phyloP scores from a whole-genome alignment of 2,888 invertebrate species.

The Iphiclides podalirius region DNA sequence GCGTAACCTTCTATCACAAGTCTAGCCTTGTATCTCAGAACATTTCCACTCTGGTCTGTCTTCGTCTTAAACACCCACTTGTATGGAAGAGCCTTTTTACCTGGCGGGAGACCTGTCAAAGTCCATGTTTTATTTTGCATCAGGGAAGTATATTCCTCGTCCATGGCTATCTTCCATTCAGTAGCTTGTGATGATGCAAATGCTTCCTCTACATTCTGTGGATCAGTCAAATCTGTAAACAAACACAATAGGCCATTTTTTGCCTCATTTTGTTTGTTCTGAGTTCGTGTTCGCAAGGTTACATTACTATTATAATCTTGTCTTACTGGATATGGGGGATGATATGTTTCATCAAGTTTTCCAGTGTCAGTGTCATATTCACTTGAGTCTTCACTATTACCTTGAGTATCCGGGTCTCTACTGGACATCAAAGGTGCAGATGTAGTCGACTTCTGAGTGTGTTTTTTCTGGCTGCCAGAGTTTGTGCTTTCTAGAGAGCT shows the following conservation, averaged over 20 bases:
- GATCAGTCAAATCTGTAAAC: neutral
- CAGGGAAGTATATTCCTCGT: conserved; percentile 26
- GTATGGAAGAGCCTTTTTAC: conserved; percentile 25
- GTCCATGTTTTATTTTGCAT: conserved; percentile 28
- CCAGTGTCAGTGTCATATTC: neutral
- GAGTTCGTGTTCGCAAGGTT: neutral
- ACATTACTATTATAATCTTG: neutral
- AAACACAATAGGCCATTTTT: neutral
- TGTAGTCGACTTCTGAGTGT: neutral
- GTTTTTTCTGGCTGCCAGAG: neutral
- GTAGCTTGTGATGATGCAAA: neutral
- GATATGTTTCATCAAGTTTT: neutral
- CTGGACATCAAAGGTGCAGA: neutral
- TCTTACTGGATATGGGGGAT: neutral
- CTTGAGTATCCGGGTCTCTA: neutral
- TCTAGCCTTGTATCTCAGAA: neutral
- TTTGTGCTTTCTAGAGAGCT: neutral
- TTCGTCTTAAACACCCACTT: conserved; percentile 32
- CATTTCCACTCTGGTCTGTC: neutral
- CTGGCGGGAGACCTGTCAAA: conserved; percentile 16
- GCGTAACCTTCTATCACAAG: conserved; percentile 21
- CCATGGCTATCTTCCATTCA: conserved; percentile 17
- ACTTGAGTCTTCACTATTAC: conserved; percentile 2
- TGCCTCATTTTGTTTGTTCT: neutral
- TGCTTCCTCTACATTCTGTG: neutral